These are phyloP conservation scores for Metalampra italica DNA, from an alignment of 2,888 invertebrate genomes.

Conservation along the genomic window DNA sequence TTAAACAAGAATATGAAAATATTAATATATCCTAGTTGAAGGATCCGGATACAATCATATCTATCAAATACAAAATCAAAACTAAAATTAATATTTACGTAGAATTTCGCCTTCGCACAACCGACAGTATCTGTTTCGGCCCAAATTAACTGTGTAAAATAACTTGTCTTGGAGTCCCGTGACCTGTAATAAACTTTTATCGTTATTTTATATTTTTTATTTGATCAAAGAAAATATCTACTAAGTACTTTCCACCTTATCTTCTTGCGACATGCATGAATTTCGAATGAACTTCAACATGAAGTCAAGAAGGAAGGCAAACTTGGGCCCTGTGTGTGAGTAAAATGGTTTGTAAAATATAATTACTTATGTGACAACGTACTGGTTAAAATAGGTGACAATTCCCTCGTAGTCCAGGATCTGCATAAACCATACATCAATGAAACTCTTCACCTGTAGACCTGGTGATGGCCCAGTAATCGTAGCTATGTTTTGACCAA, in stretches of 20 bases:
- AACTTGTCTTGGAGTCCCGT: slow-evolving; percentile 35
- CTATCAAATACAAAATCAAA: neutral
- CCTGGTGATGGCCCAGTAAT: slow-evolving; percentile 44
- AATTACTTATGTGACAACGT: slow-evolving; percentile 21
- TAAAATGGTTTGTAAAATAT: too few relatives aligned
- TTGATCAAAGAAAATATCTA: too few relatives aligned
- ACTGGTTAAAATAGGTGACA: slow-evolving; percentile 60
- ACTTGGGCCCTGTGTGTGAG: neutral
- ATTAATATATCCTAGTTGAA: neutral
- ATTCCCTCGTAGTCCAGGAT: slow-evolving; percentile 46
- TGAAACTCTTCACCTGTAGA: slow-evolving; percentile 48
- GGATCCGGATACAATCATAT: neutral
- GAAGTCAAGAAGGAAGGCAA: neutral
- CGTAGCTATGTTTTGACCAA: slow-evolving; percentile 59
- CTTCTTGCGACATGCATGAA: too few relatives aligned
- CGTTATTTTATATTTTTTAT: neutral
- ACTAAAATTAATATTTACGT: slow-evolving; percentile 34
- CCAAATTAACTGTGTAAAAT: slow-evolving; percentile 69
- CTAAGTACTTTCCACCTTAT: too few relatives aligned
- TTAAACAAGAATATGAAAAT: slow-evolving; percentile 27
- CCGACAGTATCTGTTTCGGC: slow-evolving; percentile 58
- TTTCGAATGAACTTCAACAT: too few relatives aligned
- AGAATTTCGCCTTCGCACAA: slow-evolving; percentile 61
- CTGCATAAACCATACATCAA: slow-evolving; percentile 65
- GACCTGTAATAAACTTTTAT: slow-evolving; percentile 24